Conservation (phyloP, 2,113 vertebrate genomes). For the Poeciliopsis prolifica region DNA sequence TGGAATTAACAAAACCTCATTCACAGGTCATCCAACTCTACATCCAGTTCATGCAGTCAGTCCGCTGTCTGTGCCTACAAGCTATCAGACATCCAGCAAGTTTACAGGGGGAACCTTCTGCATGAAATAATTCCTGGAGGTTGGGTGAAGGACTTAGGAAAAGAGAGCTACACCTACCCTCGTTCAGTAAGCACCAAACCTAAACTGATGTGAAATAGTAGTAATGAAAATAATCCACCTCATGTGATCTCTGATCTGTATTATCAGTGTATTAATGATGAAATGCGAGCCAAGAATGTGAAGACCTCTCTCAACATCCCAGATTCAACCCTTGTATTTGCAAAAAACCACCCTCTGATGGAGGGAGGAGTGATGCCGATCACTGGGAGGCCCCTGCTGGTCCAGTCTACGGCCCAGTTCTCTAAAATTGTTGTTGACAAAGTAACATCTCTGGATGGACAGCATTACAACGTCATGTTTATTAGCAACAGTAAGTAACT, state of each 20-base stretch:
- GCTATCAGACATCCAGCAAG: slow-evolving; percentile 34
- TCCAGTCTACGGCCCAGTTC: slow-evolving; percentile 5
- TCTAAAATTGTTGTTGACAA: slow-evolving; percentile 38
- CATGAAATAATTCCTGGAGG: background rate
- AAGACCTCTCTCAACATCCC: slow-evolving; percentile 11
- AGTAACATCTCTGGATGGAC: slow-evolving; percentile 23
- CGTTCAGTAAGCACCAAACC: slow-evolving; percentile 22
- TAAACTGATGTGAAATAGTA: background rate
- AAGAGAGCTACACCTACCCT: slow-evolving; percentile 21
- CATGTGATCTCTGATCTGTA: background rate
- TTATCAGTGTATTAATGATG: slow-evolving; percentile 37
- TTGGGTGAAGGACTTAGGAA: slow-evolving; percentile 26
- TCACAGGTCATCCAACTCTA: background rate
- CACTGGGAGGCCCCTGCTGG: slow-evolving; percentile 35
- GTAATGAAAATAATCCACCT: background rate
- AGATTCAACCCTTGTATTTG: slow-evolving; percentile 22
- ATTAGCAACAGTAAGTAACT: slow-evolving; percentile 29
- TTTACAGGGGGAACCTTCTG: slow-evolving; percentile 41
- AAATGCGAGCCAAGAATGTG: slow-evolving; percentile 11
- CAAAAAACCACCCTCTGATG: slow-evolving; percentile 35
- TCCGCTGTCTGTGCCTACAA: slow-evolving; percentile 51
- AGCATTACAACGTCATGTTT: slow-evolving; percentile 19
- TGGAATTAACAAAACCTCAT: background rate
- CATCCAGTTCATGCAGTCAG: slow-evolving; percentile 1
- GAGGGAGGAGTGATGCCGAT: slow-evolving; percentile 2